Evolutionary conservation across 1,140 invertebrate genomes (phyloP).

Genomic region (Diorhabda sublineata): DNA sequence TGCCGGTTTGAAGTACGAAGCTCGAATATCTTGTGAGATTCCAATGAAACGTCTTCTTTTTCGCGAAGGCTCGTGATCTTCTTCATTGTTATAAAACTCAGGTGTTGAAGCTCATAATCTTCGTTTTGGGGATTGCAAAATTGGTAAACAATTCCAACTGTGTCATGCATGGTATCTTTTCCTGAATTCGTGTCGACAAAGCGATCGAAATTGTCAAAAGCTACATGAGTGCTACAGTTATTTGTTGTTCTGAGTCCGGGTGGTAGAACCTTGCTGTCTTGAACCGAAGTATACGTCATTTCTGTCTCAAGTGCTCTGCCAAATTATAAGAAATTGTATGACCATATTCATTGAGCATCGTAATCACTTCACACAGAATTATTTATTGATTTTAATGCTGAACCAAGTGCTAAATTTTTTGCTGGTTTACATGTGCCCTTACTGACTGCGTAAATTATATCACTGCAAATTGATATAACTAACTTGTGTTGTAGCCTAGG

Average conservation of each 20-base stretch:
- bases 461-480: slow-evolving; percentile 17
- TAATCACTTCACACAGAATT: slow-evolving; percentile 36
- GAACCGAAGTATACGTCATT: slow-evolving; percentile 27
- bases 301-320: slow-evolving; percentile 41
- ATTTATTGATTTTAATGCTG: slow-evolving; percentile 41
- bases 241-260: slow-evolving; percentile 25
- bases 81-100: slow-evolving; percentile 11
- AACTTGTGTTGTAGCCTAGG: too few relatives aligned
- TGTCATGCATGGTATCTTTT: slow-evolving; percentile 50
- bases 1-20: slow-evolving; percentile 12
- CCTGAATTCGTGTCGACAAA: slow-evolving; percentile 40
- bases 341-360: slow-evolving; percentile 41
- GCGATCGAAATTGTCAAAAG: slow-evolving; percentile 43
- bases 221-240: slow-evolving; percentile 39
- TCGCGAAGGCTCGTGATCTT: slow-evolving; percentile 9
- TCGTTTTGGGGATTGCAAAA: slow-evolving; percentile 5
- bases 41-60: slow-evolving; percentile 31
- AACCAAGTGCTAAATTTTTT: slow-evolving; percentile 38
- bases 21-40: slow-evolving; percentile 21
- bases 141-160: slow-evolving; percentile 44
- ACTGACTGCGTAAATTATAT: slow-evolving; percentile 36
- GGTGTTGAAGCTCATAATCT: slow-evolving; percentile 14
- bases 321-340: slow-evolving; percentile 39
- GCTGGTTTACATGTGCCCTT: slow-evolving; percentile 35
- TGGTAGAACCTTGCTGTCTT: slow-evolving; percentile 28